Evolutionary conservation across 1,140 invertebrate species (phyloP).

Genomic region (Leptoteleia sp.): DNA sequence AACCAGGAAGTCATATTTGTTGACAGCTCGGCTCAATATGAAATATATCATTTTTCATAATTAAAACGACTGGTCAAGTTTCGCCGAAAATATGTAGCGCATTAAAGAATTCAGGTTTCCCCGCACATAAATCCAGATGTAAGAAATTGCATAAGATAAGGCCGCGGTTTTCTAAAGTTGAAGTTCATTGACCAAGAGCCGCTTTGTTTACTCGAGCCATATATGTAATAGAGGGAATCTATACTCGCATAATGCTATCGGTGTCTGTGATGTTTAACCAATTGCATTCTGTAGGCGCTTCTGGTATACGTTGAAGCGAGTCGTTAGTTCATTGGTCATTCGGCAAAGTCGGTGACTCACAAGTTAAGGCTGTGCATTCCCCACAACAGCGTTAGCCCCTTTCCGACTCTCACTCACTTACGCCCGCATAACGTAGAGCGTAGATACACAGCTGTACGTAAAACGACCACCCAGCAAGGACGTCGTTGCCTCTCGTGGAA

Average conservation of each 20-base stretch:
- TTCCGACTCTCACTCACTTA: slow-evolving; percentile 72
- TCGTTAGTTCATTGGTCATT: slow-evolving; percentile 77
- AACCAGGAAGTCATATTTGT: too few relatives aligned
- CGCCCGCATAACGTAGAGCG: slow-evolving; percentile 73
- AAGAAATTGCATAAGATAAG: slow-evolving; percentile 39
- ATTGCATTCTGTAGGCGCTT: slow-evolving; percentile 69
- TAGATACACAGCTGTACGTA: slow-evolving; percentile 62
- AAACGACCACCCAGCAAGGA: slow-evolving; percentile 65
- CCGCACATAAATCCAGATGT: slow-evolving; percentile 9
- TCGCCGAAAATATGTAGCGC: slow-evolving; percentile 2
- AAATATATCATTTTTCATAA: too few relatives aligned
- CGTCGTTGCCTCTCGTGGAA: slow-evolving; percentile 36
- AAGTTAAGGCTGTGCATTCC: slow-evolving; percentile 69
- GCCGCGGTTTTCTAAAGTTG: slow-evolving; percentile 42
- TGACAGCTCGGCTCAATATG: too few relatives aligned
- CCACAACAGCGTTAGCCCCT: slow-evolving; percentile 70
- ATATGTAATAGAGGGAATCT: slow-evolving; percentile 58
- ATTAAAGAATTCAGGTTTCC: slow-evolving; percentile 10
- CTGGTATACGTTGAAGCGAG: slow-evolving; percentile 55
- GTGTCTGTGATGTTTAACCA: slow-evolving; percentile 60
- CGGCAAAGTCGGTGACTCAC: slow-evolving; percentile 75
- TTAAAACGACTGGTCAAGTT: too few relatives aligned
- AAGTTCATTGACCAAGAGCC: slow-evolving; percentile 58
- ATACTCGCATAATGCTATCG: slow-evolving; percentile 54
- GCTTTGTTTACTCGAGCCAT: slow-evolving; percentile 62